These are phyloP conservation scores for Nasalis larvatus DNA, from an alignment of 2,113 vertebrate species.

Conservation along the genomic window DNA sequence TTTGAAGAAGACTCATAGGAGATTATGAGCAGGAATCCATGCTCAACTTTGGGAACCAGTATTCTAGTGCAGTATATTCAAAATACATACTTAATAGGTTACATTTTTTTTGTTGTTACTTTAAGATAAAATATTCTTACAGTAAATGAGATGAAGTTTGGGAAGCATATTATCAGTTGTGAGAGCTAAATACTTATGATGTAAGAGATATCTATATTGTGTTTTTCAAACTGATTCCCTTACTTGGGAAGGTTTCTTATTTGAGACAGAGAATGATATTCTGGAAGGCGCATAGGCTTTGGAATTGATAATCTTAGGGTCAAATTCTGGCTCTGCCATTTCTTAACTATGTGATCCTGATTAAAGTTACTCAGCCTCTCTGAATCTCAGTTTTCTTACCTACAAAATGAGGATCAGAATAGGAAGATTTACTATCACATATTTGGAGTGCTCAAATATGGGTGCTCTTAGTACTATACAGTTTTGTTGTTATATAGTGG, in stretches of 20 bases:
- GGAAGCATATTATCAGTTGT: constrained; percentile 25
- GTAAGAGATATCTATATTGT: background rate
- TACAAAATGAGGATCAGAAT: background rate
- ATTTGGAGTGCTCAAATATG: background rate
- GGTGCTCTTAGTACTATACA: background rate
- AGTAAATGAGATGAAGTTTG: background rate
- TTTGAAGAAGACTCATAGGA: background rate
- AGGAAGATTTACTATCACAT: background rate
- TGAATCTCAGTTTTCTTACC: constrained; percentile 24
- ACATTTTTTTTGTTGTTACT: background rate
- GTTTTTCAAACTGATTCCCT: background rate
- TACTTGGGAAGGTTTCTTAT: background rate
- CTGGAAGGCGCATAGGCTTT: background rate
- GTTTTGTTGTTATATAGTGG: constrained; percentile 10
- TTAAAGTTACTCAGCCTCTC: background rate
- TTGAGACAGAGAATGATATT: background rate
- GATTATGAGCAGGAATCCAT: background rate
- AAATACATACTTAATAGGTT: background rate
- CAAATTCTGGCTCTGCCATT: background rate
- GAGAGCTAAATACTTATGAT: background rate
- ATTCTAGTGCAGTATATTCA: background rate
- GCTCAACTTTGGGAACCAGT: background rate
- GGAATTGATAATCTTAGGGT: background rate
- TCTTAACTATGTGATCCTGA: background rate
- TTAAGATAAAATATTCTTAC: constrained; percentile 37